Percentiles rank a stretch among this genome's conserved stretches.
Conservation (phyloP, 2,888 invertebrate species). For the Trachelus iudaicus region DNA sequence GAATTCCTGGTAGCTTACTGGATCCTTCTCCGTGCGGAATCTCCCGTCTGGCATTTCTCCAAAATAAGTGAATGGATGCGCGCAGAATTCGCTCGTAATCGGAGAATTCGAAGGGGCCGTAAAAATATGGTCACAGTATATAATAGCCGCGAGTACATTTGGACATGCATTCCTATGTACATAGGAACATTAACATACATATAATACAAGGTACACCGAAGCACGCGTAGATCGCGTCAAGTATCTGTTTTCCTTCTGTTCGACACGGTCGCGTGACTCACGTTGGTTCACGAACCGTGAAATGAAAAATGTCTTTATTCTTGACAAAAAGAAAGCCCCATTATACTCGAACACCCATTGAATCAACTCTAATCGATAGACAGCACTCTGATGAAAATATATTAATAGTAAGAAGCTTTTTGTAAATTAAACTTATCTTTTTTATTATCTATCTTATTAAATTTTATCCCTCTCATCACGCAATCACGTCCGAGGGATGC, state of each 20-base stretch:
- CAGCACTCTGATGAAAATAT: not conserved
- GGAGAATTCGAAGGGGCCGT: slow-evolving; percentile 31
- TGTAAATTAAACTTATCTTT: not conserved
- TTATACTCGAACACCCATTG: not conserved
- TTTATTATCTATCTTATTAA: not conserved
- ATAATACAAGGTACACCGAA: not conserved
- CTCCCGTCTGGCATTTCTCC: slow-evolving; percentile 33
- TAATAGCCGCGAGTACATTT: slow-evolving; percentile 34
- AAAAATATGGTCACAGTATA: slow-evolving; percentile 28
- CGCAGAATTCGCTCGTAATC: slow-evolving; percentile 24
- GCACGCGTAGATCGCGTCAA: not conserved
- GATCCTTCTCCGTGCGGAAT: not conserved
- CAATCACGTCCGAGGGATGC: not conserved
- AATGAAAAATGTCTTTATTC: not conserved
- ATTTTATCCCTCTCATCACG: too few species aligned
- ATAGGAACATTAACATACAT: not conserved
- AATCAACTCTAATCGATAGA: not conserved
- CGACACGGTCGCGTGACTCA: not conserved
- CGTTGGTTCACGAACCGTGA: not conserved
- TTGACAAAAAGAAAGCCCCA: not conserved
- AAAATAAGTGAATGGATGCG: slow-evolving; percentile 27
- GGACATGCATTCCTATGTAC: slow-evolving; percentile 28
- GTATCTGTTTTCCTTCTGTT: not conserved
- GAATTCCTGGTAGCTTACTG: not conserved
- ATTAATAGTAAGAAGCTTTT: not conserved